phyloP scores from a whole-genome alignment of 2,113 vertebrate species.

The Pomatorhinus ruficollis region DNA sequence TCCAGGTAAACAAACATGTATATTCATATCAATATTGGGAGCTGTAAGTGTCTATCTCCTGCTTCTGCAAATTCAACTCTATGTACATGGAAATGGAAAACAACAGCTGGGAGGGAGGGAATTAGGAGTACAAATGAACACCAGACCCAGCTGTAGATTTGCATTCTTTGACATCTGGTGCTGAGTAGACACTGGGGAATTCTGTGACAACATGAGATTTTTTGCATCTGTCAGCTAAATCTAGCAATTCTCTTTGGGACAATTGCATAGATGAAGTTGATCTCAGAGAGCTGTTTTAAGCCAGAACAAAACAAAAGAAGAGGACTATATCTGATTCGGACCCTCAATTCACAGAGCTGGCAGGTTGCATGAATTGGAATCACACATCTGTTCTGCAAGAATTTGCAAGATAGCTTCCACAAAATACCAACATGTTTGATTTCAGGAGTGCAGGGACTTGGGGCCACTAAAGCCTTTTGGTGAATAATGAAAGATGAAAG shows the following conservation, averaged over 20 bases:
- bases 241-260: slow-evolving; percentile 25
- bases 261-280: background rate
- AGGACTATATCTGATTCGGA: background rate
- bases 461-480: background rate
- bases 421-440: background rate
- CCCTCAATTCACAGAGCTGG: background rate
- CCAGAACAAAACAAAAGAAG: background rate
- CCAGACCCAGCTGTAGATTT: slow-evolving; percentile 53
- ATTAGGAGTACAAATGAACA: slow-evolving; percentile 41
- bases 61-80: slow-evolving; percentile 19
- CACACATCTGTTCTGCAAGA: background rate
- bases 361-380: background rate
- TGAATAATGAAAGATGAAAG: background rate
- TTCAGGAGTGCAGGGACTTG: background rate
- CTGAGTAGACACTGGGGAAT: slow-evolving; percentile 34
- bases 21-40: background rate
- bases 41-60: background rate
- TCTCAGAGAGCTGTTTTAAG: background rate
- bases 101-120: slow-evolving; percentile 46
- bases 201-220: slow-evolving; percentile 49
- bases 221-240: slow-evolving; percentile 53
- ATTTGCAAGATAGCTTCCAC: background rate
- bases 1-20: background rate
- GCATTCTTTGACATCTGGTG: slow-evolving; percentile 56
- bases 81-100: slow-evolving; percentile 22